phyloP scores from a whole-genome alignment of 2,797 vertebrate species.

The Echiichthys vipera region DNA sequence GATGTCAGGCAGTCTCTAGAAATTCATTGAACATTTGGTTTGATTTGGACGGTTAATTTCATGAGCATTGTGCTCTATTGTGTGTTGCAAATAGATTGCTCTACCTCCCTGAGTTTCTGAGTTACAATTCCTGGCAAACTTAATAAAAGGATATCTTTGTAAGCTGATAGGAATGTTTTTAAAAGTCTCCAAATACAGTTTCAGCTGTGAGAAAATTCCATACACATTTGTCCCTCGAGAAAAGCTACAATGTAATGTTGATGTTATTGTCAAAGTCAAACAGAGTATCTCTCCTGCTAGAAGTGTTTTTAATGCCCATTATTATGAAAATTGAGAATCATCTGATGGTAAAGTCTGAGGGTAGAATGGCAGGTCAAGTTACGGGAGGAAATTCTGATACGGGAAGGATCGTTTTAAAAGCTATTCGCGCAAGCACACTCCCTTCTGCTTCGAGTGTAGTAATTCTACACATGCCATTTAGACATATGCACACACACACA shows the following conservation, averaged over 20 bases:
- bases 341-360: conserved; percentile 25
- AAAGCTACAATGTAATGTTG: not conserved
- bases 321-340: conserved; percentile 19
- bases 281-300: not conserved
- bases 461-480: conserved; percentile 23
- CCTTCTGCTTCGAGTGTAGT: conserved; percentile 3
- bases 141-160: conserved; percentile 26
- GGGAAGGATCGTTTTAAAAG: conserved; percentile 42
- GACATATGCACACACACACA: conserved; percentile 18
- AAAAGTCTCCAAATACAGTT: conserved; percentile 11
- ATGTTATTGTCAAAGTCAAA: not conserved
- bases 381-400: conserved; percentile 35
- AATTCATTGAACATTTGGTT: conserved; percentile 28
- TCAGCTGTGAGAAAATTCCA: conserved; percentile 5
- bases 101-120: conserved; percentile 11
- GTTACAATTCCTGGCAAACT: conserved; percentile 20
- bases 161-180: conserved; percentile 7
- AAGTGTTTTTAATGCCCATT: not conserved
- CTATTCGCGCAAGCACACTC: not conserved
- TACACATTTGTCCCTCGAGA: not conserved
- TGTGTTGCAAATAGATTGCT: conserved; percentile 26
- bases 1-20: conserved; percentile 26
- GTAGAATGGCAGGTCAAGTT: conserved; percentile 29
- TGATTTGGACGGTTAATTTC: conserved; percentile 39
- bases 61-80: conserved; percentile 23